phyloP scores from a whole-genome alignment of 1,140 invertebrate species.

The Drosophila ironensis region DNA sequence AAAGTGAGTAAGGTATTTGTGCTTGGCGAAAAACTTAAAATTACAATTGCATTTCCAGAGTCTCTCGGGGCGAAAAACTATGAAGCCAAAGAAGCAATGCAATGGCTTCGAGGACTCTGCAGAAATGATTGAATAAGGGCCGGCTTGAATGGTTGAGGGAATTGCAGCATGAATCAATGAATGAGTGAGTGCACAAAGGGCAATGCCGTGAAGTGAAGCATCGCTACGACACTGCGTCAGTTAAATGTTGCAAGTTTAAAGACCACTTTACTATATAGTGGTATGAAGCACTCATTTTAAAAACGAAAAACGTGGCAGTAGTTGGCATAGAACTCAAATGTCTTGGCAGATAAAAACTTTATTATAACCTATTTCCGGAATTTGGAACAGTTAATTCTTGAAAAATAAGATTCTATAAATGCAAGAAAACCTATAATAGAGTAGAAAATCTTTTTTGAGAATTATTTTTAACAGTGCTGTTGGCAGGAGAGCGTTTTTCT shows the following conservation, averaged over 20 bases:
- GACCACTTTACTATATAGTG: too few relatives aligned
- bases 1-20: too few relatives aligned
- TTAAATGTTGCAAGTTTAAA: too few relatives aligned
- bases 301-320: too few relatives aligned
- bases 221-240: background rate
- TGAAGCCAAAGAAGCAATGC: conserved; percentile 3
- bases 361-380: too few relatives aligned
- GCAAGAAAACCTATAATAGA: background rate
- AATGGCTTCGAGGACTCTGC: conserved; percentile 13
- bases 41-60: conserved; percentile 14
- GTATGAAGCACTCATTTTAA: too few relatives aligned
- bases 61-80: background rate
- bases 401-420: too few relatives aligned
- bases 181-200: conserved; percentile 52
- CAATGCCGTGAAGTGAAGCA: conserved; percentile 44
- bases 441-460: background rate
- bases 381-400: too few relatives aligned
- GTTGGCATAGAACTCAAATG: too few relatives aligned
- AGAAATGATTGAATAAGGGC: conserved; percentile 64
- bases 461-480: background rate
- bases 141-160: conserved; percentile 59
- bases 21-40: background rate
- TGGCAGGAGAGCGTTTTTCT: background rate
- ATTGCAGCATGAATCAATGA: conserved; percentile 63
- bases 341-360: too few relatives aligned